phyloP scores from a whole-genome alignment of 30 jellyfish, hydroid and myxozoan species.

The Hydractinia symbiolongicarpus region DNA sequence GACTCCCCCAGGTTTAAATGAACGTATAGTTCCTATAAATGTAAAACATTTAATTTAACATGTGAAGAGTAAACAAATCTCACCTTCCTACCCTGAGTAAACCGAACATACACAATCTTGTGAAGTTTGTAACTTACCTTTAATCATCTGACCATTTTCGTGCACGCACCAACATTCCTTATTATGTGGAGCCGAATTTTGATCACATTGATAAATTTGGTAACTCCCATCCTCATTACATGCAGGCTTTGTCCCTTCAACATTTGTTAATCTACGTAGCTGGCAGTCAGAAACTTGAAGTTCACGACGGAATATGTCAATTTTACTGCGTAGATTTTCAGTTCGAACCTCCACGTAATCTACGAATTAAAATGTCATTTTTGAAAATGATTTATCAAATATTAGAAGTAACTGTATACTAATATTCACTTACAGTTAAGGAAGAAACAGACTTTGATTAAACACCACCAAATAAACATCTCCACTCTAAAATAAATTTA shows the following conservation, averaged over 20 bases:
- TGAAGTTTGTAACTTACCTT: slow-evolving; percentile 43
- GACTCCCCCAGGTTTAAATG: slow-evolving; percentile 62
- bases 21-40: slow-evolving; percentile 55
- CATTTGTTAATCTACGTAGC: slow-evolving; percentile 16
- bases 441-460: no score
- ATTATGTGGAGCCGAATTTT: slow-evolving; percentile 49
- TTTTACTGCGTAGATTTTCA: no score
- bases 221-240: slow-evolving; percentile 92
- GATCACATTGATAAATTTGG: slow-evolving; percentile 76
- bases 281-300: slow-evolving; percentile 28
- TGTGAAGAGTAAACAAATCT: no score
- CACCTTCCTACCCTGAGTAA: no score
- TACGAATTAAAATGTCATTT: no score
- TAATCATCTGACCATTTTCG: slow-evolving; percentile 87
- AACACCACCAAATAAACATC: no score
- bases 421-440: no score
- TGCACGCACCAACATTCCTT: slow-evolving; percentile 94
- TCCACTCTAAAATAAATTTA: no score
- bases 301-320: neutral
- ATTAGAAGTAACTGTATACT: no score
- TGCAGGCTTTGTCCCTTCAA: slow-evolving; percentile 74
- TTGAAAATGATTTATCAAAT: no score
- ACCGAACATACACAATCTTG: no score
- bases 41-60: neutral
- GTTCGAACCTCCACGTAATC: no score